Base-by-base conservation (phyloP, 2,797 vertebrate genomes). In the Adelosebastes latens region DNA sequence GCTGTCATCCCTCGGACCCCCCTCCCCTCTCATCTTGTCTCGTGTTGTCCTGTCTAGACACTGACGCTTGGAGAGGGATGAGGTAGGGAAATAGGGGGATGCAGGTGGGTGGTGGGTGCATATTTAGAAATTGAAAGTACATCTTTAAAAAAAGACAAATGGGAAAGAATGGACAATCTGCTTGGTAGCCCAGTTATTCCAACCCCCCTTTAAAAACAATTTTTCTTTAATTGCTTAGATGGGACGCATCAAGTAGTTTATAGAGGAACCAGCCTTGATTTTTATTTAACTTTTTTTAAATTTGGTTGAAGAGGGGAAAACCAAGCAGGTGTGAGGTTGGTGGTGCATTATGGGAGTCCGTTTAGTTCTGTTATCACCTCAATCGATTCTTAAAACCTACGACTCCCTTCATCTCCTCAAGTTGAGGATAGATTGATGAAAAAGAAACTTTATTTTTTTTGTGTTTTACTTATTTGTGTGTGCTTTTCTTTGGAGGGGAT, bases 401-500 rank as follows among this genome's bases (percentile, higher is more conserved):
- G 53, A 69, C 74, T 81, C 87, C 85, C 82, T 84, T 84, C 62
- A 66, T 90, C 81, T 89, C 84, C 75, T 91, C 78, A 36, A 52
- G 78, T 83, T 72, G 82, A 89, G 87, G 91, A 87, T 90, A 78
- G 87, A 77, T 83, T 83, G 42, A 70, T 86, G 36, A 67, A 77
- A 77, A 89, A 83, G 46, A 75, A 77, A 82, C 31, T 80, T 79
- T 42, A 62, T 86, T 81, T 86, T 81, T 29, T 60, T 76, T 86
- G 81, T 83, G 66, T 94, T 93, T 84, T 87, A 86, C 77, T 88
- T 88, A 77, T 83, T 78, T 94, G 88, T 91, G 69, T 77, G 73
- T 75, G 77, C 66, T 88, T 92, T 91, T 87, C 55, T 93, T 94
- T 93, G 90, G 92, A 94, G 94, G 95, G 95, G 93, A 91, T 94